Evolutionary conservation across 2,888 invertebrate species (phyloP).

Genomic region (Ophioninae sp.): DNA sequence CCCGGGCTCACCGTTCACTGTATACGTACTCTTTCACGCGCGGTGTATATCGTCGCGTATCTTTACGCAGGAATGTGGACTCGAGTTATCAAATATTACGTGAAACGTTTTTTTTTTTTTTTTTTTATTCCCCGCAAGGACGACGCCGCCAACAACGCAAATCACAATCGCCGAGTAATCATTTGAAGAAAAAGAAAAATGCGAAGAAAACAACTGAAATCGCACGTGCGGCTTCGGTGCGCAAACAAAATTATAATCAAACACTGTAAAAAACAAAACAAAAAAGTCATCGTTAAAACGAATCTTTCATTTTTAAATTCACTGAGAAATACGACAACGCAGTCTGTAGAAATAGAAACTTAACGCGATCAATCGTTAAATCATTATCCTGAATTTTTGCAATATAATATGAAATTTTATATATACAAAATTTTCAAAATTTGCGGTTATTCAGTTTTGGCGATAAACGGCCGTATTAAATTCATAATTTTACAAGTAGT

Average conservation of each 20-base stretch:
- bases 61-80: constrained; percentile 5
- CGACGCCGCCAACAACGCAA: background rate
- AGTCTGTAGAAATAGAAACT: too few species aligned
- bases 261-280: background rate
- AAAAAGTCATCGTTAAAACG: too few species aligned
- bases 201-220: background rate
- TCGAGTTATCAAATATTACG: constrained; percentile 18
- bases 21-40: background rate
- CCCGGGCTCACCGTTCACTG: background rate
- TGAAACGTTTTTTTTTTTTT: background rate
- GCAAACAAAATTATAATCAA: background rate
- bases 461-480: too few species aligned
- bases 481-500: too few species aligned
- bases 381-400: too few species aligned
- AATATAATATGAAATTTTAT: too few species aligned
- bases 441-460: too few species aligned
- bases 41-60: background rate
- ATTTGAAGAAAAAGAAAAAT: background rate
- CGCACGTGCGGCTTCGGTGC: background rate
- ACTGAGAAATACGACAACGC: too few species aligned
- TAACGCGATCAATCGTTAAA: too few species aligned
- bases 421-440: too few species aligned
- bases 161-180: background rate
- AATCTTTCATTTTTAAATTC: too few species aligned
- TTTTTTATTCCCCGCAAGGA: constrained; percentile 3